Percentiles rank a stretch among this genome's conserved stretches.
Conservation (phyloP, 2,888 invertebrate species). For the Xestia c-nigrum region DNA sequence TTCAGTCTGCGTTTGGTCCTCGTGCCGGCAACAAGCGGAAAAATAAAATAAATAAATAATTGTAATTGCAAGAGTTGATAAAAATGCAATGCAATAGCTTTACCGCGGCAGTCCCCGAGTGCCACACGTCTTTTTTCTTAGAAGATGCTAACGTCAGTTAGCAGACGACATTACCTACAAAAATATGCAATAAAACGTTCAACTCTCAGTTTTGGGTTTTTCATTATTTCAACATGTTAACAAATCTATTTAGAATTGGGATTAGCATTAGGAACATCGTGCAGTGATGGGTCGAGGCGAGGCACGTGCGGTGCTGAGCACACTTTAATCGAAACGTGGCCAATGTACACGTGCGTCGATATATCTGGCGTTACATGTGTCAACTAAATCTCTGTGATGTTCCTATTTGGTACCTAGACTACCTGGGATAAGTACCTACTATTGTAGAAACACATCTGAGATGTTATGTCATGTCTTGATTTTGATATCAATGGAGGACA, state of each 20-base stretch:
- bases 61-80: no score
- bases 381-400: neutral
- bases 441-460: neutral
- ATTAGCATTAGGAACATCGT: conserved; percentile 13
- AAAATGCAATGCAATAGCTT: no score
- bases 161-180: neutral
- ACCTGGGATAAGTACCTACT: neutral
- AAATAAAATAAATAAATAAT: no score
- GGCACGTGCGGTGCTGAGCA: conserved; percentile 25
- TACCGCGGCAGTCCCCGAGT: no score
- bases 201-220: neutral
- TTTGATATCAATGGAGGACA: neutral
- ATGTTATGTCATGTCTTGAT: neutral
- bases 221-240: neutral
- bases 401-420: neutral
- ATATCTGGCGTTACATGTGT: neutral
- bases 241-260: neutral
- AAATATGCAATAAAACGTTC: neutral
- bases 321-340: conserved; percentile 15
- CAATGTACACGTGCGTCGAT: conserved; percentile 12
- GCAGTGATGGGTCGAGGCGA: neutral
- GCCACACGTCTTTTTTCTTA: neutral
- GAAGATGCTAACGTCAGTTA: neutral
- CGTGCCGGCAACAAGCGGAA: no score
- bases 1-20: no score